Evolutionary conservation across 2,113 vertebrate species (phyloP).

Genomic region (Dasyprocta punctata): DNA sequence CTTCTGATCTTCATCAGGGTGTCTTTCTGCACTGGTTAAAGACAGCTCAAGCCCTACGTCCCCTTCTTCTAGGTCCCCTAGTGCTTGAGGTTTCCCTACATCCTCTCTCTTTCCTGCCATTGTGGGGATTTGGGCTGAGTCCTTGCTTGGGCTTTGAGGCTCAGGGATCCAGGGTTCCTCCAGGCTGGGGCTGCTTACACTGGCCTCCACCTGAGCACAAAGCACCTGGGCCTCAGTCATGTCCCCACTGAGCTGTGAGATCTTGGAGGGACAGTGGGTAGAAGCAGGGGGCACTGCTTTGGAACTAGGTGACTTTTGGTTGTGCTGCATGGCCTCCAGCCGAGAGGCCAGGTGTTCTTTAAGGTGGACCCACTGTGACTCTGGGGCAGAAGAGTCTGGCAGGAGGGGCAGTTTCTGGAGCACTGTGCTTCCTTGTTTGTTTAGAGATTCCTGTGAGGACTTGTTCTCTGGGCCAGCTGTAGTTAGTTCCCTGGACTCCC

Average conservation of each 20-base stretch:
- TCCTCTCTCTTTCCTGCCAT: neutral
- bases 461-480: neutral
- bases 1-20: neutral
- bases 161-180: neutral
- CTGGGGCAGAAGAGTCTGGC: neutral
- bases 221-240: neutral
- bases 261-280: neutral
- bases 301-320: neutral
- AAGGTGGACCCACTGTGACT: neutral
- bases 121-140: neutral
- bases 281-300: neutral
- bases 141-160: constrained; percentile 5
- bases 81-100: neutral
- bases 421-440: neutral
- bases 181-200: neutral
- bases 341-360: neutral
- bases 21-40: neutral
- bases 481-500: neutral
- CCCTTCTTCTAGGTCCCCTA: constrained; percentile 5
- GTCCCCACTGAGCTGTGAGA: neutral
- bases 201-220: constrained; percentile 8
- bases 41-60: constrained; percentile 43
- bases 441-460: neutral
- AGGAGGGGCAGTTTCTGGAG: neutral
- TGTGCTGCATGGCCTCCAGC: neutral